These are phyloP conservation scores for Archocentrus centrarchus DNA, from an alignment of 2,113 vertebrate genomes.

Conservation along the genomic window DNA sequence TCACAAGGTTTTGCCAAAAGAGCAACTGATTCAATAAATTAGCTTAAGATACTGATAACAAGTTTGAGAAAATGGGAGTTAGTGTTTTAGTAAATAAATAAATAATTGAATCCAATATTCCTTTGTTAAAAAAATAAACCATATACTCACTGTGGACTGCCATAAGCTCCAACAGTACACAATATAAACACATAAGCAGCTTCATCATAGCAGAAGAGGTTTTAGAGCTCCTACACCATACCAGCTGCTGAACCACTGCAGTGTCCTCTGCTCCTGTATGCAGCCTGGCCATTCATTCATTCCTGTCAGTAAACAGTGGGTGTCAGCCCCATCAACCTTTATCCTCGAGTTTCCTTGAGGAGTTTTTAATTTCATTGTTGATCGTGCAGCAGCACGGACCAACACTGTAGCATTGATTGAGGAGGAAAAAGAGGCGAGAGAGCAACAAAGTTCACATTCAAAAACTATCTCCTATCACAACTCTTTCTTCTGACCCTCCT, in stretches of 20 bases:
- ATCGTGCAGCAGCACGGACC: neutral
- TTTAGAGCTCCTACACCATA: slow-evolving; percentile 6
- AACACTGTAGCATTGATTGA: slow-evolving; percentile 56
- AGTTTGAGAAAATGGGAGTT: neutral
- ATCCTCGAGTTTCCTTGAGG: slow-evolving; percentile 43
- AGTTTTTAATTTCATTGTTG: slow-evolving; percentile 61
- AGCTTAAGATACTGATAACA: neutral
- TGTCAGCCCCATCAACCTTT: slow-evolving; percentile 24
- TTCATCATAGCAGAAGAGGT: slow-evolving; percentile 29
- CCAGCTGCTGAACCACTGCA: slow-evolving; percentile 29
- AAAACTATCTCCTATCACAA: slow-evolving; percentile 37
- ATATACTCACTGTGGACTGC: slow-evolving; percentile 66
- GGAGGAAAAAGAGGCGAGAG: slow-evolving; percentile 5
- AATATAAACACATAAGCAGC: slow-evolving; percentile 26
- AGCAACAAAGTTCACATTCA: slow-evolving; percentile 71
- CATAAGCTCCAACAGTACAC: slow-evolving; percentile 47
- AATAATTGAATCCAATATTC: neutral
- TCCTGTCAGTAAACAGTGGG: slow-evolving; percentile 22
- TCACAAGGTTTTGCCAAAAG: neutral
- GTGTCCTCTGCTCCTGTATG: slow-evolving; percentile 15
- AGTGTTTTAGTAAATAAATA: neutral
- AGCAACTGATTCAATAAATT: neutral
- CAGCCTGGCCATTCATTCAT: slow-evolving; percentile 7
- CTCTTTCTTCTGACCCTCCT: slow-evolving; percentile 53
- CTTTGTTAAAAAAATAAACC: neutral